Base-by-base conservation (phyloP, 2,888 invertebrate genomes). In the Pandemis cinnamomeana region DNA sequence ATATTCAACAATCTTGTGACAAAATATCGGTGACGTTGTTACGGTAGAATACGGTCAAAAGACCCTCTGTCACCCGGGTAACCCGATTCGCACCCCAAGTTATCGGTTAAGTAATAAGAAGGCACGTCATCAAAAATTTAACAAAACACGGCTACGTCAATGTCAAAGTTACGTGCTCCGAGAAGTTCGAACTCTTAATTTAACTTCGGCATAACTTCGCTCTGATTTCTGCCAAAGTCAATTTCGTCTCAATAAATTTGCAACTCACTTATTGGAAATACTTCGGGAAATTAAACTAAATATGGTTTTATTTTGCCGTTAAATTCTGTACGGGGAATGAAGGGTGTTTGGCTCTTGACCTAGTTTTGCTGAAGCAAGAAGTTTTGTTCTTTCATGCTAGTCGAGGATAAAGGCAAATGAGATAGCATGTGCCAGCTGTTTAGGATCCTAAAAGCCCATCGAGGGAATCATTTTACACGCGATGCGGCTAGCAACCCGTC, bases 201-300 rank as follows among this genome's bases (percentile, higher is more conserved):
- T 63, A 68, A 72, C 72, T 72, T 72, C 15, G 27, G 15, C 36
- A 36, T 15, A 71, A 71, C 71, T 58, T 53, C 46, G 62, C 20
- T 51, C 44, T n/a, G n/a, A 41, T 55, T 53, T 63, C 27, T 64
- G 36, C 44, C 36, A 58, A 15, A 72, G 67, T 55, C 63, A 41
- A 62, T 62, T 70, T 53, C 51, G 51, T 68, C 67, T 64, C 13
- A 20, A 27, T 13, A 27, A 44, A 62, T 51, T 51, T 20, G 51
- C 11, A 51, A 51, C 70, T 62, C 51, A 51, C 41, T 51, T 51
- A 53, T 51, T 70, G 64, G 48, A 70, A 70, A 51, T 68, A 58
- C 42, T 53, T 58, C 0, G 13, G 42, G 13, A 20, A 13, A 11
- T 67, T 42, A 0, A 20, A 27, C 63, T 46, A 10, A 20, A 58